These are phyloP conservation scores for Idaea biselata DNA, from an alignment of 2,888 invertebrate species.

Conservation along the genomic window DNA sequence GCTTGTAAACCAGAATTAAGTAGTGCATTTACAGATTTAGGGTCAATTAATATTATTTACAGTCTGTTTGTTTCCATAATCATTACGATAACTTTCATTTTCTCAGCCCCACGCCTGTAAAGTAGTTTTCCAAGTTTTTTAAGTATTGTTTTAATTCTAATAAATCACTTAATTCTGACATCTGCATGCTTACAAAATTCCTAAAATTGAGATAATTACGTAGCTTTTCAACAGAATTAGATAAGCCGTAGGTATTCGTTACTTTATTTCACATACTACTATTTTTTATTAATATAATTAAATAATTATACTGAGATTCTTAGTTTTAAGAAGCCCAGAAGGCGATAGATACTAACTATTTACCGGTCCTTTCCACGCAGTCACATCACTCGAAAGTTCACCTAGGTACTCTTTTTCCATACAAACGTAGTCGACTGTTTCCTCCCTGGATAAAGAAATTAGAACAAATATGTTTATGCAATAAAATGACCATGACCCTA, in stretches of 20 bases:
- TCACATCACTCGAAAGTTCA: no score
- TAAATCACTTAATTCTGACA: neutral
- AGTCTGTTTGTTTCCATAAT: neutral
- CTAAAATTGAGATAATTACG: neutral
- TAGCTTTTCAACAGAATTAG: neutral
- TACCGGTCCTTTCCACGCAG: no score
- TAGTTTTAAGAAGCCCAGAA: no score
- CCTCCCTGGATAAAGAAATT: no score
- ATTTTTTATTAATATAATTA: no score
- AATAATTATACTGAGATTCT: no score
- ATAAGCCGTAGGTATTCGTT: neutral
- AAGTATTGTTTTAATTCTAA: no score
- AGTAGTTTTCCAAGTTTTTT: neutral
- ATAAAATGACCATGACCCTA: no score
- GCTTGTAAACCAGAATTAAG: neutral
- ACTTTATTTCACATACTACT: neutral
- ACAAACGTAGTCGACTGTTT: no score
- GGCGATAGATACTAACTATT: no score
- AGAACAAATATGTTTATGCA: no score
- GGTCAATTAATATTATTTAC: neutral
- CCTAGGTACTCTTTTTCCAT: no score
- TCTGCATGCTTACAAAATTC: neutral
- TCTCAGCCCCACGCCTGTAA: conserved; percentile 19
- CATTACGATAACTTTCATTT: conserved; percentile 26
- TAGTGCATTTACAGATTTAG: neutral